A percentile compares a stretch with the other conserved stretches of the same genome.
phyloP scores from a whole-genome alignment of 2,888 invertebrate genomes.

The Agrochola circellaris region DNA sequence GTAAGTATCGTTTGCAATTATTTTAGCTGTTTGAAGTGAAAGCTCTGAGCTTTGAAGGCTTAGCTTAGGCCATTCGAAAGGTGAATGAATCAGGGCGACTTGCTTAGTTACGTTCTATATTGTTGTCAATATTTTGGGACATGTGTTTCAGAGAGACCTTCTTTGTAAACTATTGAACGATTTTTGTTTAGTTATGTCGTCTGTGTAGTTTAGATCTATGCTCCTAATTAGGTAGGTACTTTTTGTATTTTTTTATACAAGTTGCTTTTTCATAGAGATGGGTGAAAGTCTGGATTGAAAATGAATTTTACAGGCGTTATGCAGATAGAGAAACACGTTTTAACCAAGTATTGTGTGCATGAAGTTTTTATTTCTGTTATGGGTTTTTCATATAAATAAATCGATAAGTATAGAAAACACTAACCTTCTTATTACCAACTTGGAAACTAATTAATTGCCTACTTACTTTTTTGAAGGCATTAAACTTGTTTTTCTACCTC shows the following conservation, averaged over 20 bases:
- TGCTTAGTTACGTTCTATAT: conserved; percentile 63
- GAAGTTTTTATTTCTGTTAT: background rate
- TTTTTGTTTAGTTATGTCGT: background rate
- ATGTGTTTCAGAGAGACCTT: conserved; percentile 40
- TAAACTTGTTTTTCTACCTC: conserved; percentile 40
- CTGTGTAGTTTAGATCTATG: background rate
- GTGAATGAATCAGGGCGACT: conserved; percentile 76
- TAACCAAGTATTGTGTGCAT: background rate
- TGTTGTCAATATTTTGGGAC: conserved; percentile 66
- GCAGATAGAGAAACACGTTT: background rate
- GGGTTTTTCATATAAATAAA: background rate
- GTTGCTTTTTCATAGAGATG: conserved; percentile 2
- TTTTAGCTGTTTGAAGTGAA: conserved; percentile 71
- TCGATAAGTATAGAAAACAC: background rate
- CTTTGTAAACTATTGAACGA: conserved; percentile 1
- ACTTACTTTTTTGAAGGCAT: conserved; percentile 27
- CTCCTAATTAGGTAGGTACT: background rate
- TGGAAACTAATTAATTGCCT: conserved; percentile 12
- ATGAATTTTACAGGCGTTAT: background rate
- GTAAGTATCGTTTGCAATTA: conserved; percentile 78
- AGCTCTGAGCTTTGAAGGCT: conserved; percentile 74
- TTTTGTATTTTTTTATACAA: background rate
- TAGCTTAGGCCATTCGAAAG: conserved; percentile 72
- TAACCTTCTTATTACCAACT: background rate
- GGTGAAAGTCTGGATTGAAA: conserved; percentile 2